Conservation (phyloP, 2,888 invertebrate genomes). For the Meiosimyza platycephala region DNA sequence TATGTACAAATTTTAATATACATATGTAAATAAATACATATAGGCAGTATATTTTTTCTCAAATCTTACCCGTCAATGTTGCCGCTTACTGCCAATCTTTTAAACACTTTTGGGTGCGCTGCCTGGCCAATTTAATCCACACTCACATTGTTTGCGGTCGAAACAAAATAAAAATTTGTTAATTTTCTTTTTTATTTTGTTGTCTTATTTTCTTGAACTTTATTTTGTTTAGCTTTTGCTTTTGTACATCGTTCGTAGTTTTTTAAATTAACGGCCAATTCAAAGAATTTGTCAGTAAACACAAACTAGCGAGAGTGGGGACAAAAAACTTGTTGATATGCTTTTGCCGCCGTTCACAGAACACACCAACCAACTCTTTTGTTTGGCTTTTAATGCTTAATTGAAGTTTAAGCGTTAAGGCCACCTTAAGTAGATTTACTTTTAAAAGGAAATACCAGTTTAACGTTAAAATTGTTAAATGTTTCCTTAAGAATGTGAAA, state of each 20-base stretch:
- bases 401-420: too few relatives aligned
- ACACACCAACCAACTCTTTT: not conserved
- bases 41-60: not conserved
- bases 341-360: not conserved
- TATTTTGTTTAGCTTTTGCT: constrained; percentile 12
- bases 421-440: too few relatives aligned
- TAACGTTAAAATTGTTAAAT: too few relatives aligned
- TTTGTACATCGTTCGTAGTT: constrained; percentile 12
- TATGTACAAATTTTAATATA: constrained; percentile 1
- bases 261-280: constrained; percentile 42
- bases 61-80: not conserved
- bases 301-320: not conserved
- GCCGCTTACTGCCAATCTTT: not conserved
- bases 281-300: constrained; percentile 34
- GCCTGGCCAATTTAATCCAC: constrained; percentile 15
- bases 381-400: not conserved
- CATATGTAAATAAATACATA: not conserved
- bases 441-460: too few relatives aligned
- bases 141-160: not conserved
- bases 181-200: constrained; percentile 20
- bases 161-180: too few relatives aligned
- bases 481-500: too few relatives aligned
- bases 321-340: constrained; percentile 19
- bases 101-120: not conserved
- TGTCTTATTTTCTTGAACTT: not conserved